phyloP scores from a whole-genome alignment of 2,888 invertebrate species.

The Drosophila phalerata region DNA sequence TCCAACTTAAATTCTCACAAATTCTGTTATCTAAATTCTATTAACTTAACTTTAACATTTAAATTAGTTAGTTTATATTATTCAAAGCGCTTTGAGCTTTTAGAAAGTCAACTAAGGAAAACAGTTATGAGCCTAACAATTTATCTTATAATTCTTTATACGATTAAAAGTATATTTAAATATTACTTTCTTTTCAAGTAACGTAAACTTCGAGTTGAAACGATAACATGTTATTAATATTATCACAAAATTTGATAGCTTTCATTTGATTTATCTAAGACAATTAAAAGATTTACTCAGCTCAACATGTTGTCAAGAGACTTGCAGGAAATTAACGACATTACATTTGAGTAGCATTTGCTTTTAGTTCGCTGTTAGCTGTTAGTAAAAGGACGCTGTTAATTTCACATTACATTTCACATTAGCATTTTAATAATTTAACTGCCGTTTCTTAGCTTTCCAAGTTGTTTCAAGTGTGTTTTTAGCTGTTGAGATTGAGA shows the following conservation, averaged over 20 bases:
- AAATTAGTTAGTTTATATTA: too few species aligned
- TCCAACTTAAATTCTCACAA: too few species aligned
- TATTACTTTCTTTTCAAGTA: neutral
- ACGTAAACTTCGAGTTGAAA: too few species aligned
- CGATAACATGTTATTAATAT: too few species aligned
- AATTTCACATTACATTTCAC: neutral
- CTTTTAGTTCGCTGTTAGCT: conserved; percentile 1
- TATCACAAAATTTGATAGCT: neutral
- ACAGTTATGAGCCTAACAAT: neutral
- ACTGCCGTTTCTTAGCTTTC: neutral
- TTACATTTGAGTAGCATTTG: neutral
- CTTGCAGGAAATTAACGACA: neutral
- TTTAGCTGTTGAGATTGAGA: neutral
- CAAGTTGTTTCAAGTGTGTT: neutral
- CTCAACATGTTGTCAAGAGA: neutral
- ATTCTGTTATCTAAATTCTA: too few species aligned
- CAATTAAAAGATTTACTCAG: neutral
- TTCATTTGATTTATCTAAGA: neutral
- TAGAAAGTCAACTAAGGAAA: too few species aligned
- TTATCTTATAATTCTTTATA: neutral
- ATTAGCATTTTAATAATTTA: neutral
- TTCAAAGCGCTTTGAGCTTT: too few species aligned
- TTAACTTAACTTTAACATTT: too few species aligned
- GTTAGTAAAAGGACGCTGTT: neutral
- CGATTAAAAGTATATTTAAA: neutral